Percentiles rank a stretch among this genome's conserved stretches.
phyloP scores from a whole-genome alignment of 2,888 invertebrate species.

The Pseudoips prasinana region DNA sequence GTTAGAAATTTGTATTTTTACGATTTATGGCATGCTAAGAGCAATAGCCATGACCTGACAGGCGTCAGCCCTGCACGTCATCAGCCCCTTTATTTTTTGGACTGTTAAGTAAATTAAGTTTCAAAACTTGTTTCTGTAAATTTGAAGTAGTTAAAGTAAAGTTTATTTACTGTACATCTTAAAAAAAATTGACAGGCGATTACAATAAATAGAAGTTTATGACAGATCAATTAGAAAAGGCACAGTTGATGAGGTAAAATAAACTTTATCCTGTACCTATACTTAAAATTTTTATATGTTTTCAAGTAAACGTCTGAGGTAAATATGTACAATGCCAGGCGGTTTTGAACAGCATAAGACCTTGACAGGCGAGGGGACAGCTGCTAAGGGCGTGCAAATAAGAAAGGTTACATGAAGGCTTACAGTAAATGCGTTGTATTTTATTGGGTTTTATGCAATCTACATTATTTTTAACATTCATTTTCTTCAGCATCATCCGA shows the following conservation, averaged over 20 bases:
- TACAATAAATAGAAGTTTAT: constrained; percentile 4
- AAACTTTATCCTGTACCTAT: constrained; percentile 8
- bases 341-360: not conserved
- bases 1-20: constrained; percentile 3
- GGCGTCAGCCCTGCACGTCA: constrained; percentile 4
- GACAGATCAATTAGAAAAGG: constrained; percentile 1
- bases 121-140: constrained; percentile 2
- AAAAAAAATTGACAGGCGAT: constrained; percentile 6
- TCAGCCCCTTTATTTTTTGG: constrained; percentile 3
- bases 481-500: no score
- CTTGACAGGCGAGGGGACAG: no score
- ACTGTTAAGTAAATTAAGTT: constrained; percentile 1
- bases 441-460: not conserved
- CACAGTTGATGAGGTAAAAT: constrained; percentile 6
- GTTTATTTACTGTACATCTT: constrained; percentile 3
- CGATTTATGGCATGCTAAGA: constrained; percentile 6
- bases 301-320: constrained; percentile 2
- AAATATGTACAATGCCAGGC: no score
- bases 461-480: no score
- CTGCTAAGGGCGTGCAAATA: no score
- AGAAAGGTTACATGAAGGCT: constrained; percentile 3
- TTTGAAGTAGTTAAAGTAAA: not conserved
- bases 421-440: not conserved
- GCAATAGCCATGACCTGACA: constrained; percentile 8
- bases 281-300: constrained; percentile 5